Evolutionary conservation across 1,140 invertebrate species (phyloP).

Genomic region (Drosophila bifasciata): DNA sequence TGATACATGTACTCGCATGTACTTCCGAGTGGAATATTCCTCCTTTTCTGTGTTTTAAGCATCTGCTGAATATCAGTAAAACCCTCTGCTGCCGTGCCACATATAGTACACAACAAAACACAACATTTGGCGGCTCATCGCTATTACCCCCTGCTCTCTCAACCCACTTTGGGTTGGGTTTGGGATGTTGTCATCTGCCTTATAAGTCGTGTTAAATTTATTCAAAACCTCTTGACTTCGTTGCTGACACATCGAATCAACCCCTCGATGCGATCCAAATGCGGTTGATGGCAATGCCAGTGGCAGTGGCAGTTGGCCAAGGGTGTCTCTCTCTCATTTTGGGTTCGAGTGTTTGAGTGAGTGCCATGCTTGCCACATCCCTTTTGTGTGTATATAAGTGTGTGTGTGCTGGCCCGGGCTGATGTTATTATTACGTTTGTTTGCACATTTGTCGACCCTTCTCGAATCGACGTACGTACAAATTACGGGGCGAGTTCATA

Average conservation of each 20-base stretch:
- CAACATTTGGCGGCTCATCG: slow-evolving; percentile 64
- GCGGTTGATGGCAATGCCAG: slow-evolving; percentile 29
- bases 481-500: slow-evolving; percentile 68
- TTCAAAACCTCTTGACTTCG: slow-evolving; percentile 78
- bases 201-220: slow-evolving; percentile 77
- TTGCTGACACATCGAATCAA: slow-evolving; percentile 38
- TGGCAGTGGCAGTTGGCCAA: slow-evolving; percentile 53
- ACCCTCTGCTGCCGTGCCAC: no score
- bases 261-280: slow-evolving; percentile 37
- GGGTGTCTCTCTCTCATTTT: slow-evolving; percentile 40
- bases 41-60: no score
- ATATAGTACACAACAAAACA: slow-evolving; percentile 43
- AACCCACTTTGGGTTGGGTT: not conserved
- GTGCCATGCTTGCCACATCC: slow-evolving; percentile 41
- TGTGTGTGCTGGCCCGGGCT: slow-evolving; percentile 48
- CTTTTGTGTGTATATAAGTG: slow-evolving; percentile 66
- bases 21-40: no score
- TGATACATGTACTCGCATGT: no score
- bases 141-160: slow-evolving; percentile 3
- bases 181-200: slow-evolving; percentile 60
- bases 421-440: slow-evolving; percentile 81
- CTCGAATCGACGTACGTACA: slow-evolving; percentile 44
- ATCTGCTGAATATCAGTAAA: no score
- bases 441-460: slow-evolving; percentile 73
- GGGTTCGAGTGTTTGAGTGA: slow-evolving; percentile 56